These are phyloP conservation scores for Netelia melanura DNA, from an alignment of 2,888 invertebrate genomes.

Conservation along the genomic window DNA sequence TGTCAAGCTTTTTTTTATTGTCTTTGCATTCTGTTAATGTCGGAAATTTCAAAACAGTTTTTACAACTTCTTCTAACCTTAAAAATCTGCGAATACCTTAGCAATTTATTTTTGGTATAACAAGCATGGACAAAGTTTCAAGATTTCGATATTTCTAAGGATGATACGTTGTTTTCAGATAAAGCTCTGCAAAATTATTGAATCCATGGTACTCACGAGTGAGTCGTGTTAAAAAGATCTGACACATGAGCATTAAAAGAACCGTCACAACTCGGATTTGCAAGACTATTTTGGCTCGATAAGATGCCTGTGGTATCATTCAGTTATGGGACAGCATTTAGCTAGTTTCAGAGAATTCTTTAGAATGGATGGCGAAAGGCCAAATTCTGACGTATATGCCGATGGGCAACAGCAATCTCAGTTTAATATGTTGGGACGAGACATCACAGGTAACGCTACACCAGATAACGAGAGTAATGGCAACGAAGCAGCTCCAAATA, in stretches of 20 bases:
- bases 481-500: slow-evolving; percentile 76
- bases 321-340: slow-evolving; percentile 84
- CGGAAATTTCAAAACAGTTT: too few species aligned
- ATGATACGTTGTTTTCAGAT: not conserved
- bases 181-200: not conserved
- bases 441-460: slow-evolving; percentile 73
- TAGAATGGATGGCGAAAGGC: slow-evolving; percentile 81
- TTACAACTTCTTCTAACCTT: too few species aligned
- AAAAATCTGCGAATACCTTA: too few species aligned
- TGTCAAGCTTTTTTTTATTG: not conserved
- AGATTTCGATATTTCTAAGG: not conserved
- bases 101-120: too few species aligned
- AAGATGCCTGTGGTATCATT: slow-evolving; percentile 80
- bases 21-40: not conserved
- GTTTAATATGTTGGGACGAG: slow-evolving; percentile 76
- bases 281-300: slow-evolving; percentile 65
- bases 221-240: not conserved
- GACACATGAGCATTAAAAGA: slow-evolving; percentile 1
- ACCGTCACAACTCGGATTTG: not conserved
- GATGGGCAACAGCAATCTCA: slow-evolving; percentile 72
- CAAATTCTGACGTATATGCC: slow-evolving; percentile 75
- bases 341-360: slow-evolving; percentile 84
- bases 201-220: not conserved
- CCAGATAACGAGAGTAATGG: slow-evolving; percentile 79
- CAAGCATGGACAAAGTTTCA: not conserved